phyloP scores from a whole-genome alignment of 2,888 invertebrate species.

The Xestia sexstrigata region DNA sequence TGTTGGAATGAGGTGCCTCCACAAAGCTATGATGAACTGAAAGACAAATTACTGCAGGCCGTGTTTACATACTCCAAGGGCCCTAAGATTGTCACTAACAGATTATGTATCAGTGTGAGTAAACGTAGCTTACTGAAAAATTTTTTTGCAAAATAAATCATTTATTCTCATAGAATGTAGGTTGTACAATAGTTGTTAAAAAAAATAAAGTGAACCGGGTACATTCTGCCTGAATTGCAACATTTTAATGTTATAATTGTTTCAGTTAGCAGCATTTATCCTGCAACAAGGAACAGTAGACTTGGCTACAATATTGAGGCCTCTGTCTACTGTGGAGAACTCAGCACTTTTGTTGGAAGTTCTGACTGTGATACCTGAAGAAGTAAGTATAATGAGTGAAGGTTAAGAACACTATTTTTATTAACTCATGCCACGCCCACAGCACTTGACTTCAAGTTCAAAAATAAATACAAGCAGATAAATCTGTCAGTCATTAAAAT shows the following conservation, averaged over 20 bases:
- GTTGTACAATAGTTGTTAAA: too few species aligned
- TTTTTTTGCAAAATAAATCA: too few species aligned
- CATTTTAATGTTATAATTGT: constrained; percentile 44
- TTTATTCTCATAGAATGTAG: too few species aligned
- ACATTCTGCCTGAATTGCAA: too few species aligned
- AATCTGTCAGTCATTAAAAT: neutral
- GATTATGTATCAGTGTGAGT: constrained; percentile 96
- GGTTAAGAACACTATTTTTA: neutral
- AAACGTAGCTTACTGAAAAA: neutral
- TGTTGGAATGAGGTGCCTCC: constrained; percentile 96
- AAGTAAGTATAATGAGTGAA: constrained; percentile 90
- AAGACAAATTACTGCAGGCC: constrained; percentile 94
- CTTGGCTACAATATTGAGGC: constrained; percentile 93
- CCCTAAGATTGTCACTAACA: constrained; percentile 96
- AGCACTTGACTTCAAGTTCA: neutral
- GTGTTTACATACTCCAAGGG: constrained; percentile 94
- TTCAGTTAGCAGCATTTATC: constrained; percentile 96
- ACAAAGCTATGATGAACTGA: constrained; percentile 94
- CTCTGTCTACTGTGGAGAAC: constrained; percentile 90
- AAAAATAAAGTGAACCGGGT: too few species aligned
- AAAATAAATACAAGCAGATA: neutral
- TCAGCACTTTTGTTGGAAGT: constrained; percentile 93
- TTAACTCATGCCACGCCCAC: neutral
- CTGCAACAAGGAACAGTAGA: constrained; percentile 93
- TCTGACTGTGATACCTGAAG: constrained; percentile 96